Conservation (phyloP, 2,888 invertebrate genomes). For the Hyles lineata region DNA sequence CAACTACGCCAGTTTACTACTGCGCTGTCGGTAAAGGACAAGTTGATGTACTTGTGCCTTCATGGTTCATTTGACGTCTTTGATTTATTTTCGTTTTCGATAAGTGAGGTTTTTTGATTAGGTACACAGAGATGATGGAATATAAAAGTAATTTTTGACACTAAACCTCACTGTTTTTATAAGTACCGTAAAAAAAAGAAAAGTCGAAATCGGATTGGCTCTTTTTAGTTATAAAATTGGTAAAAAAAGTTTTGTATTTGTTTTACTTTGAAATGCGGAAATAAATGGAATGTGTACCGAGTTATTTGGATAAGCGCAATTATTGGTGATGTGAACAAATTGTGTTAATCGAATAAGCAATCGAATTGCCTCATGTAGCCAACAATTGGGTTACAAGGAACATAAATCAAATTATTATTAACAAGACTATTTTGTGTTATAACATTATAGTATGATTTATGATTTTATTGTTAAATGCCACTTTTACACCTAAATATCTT, state of each 20-base stretch:
- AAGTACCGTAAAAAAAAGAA: too few species aligned
- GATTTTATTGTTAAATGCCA: constrained; percentile 9
- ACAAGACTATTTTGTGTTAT: constrained; percentile 56
- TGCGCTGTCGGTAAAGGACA: constrained; percentile 22
- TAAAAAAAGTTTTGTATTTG: too few species aligned
- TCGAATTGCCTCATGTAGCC: constrained; percentile 45
- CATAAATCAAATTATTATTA: constrained; percentile 74
- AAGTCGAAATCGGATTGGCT: too few species aligned
- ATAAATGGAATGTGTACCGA: background rate
- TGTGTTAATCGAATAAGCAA: constrained; percentile 63
- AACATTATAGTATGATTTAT: constrained; percentile 39
- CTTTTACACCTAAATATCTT: background rate
- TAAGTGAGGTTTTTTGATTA: background rate
- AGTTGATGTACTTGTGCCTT: background rate
- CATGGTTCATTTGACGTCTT: constrained; percentile 44
- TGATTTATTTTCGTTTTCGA: background rate
- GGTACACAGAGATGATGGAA: too few species aligned
- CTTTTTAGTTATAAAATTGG: too few species aligned
- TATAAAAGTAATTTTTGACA: too few species aligned
- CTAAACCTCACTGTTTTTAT: too few species aligned
- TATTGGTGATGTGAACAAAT: constrained; percentile 15
- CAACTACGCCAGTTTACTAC: constrained; percentile 13
- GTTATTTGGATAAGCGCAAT: constrained; percentile 11
- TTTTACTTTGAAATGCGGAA: too few species aligned
- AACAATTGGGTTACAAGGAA: constrained; percentile 69